Evolutionary conservation across 1,140 invertebrate genomes (phyloP).

Genomic region (Drosophila repleta): DNA sequence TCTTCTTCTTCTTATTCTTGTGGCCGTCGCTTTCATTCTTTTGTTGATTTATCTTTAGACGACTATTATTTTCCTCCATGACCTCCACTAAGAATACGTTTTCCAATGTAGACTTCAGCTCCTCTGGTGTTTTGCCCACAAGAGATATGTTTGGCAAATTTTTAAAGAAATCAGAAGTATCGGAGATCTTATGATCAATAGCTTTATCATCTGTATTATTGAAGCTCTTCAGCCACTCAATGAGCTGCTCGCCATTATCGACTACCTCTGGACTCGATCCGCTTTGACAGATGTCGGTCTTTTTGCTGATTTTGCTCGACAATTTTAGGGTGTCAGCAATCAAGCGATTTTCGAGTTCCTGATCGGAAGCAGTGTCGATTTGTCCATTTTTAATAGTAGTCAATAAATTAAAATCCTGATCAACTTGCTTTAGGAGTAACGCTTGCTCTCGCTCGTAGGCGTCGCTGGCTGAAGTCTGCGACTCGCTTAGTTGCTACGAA

Average conservation of each 20-base stretch:
- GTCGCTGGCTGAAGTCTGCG: no score
- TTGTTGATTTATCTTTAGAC: not conserved
- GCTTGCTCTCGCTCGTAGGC: not conserved
- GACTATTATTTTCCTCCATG: not conserved
- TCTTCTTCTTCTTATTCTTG: not conserved
- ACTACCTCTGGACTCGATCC: not conserved
- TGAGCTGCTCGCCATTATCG: not conserved
- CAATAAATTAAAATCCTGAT: not conserved
- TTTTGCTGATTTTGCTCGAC: not conserved
- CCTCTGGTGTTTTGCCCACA: not conserved
- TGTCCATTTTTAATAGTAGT: not conserved
- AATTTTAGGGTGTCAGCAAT: not conserved
- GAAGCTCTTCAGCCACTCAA: slow-evolving; percentile 5
- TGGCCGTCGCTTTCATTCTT: not conserved
- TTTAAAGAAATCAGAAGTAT: slow-evolving; percentile 8
- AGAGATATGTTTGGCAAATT: not conserved
- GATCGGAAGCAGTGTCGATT: not conserved
- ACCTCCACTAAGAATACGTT: not conserved
- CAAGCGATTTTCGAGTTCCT: not conserved
- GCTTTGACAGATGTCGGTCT: not conserved
- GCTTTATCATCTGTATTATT: not conserved
- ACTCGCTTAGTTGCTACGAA: no score
- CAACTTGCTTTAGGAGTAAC: not conserved
- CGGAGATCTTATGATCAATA: not conserved
- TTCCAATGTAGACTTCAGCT: not conserved